Percentiles rank a stretch among this genome's conserved stretches.
phyloP scores from a whole-genome alignment of 2,113 vertebrate genomes.

The Rhinoptilus africanus region DNA sequence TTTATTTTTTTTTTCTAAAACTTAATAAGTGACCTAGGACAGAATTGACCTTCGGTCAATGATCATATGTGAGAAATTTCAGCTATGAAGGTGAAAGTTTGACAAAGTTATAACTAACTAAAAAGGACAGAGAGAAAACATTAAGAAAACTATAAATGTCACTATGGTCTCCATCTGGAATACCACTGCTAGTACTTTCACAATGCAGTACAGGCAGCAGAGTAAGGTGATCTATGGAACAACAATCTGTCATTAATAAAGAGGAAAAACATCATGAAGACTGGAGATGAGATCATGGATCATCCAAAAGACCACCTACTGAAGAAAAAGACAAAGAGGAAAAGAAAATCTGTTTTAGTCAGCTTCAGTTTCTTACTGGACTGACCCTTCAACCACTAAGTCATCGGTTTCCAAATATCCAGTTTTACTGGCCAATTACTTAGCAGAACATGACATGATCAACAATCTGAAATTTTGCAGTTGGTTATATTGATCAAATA shows the following conservation, averaged over 20 bases:
- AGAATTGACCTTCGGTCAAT: not conserved
- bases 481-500: constrained; percentile 72
- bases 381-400: constrained; percentile 64
- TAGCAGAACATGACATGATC: constrained; percentile 74
- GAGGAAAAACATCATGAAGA: constrained; percentile 21
- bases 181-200: not conserved
- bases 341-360: constrained; percentile 40
- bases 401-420: constrained; percentile 71
- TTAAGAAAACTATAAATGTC: not conserved
- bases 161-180: not conserved
- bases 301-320: not conserved
- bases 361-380: constrained; percentile 45
- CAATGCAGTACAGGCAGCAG: not conserved
- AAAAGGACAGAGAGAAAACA: constrained; percentile 7
- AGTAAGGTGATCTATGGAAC: constrained; percentile 4
- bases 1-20: not conserved
- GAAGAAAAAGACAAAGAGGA: constrained; percentile 15
- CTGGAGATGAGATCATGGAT: not conserved
- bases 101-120: not conserved
- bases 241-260: constrained; percentile 46
- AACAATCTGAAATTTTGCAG: constrained; percentile 73
- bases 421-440: constrained; percentile 71
- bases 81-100: not conserved
- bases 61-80: not conserved
- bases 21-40: not conserved